A percentile compares a stretch with the other conserved stretches of the same genome.
Evolutionary conservation across 2,888 invertebrate species (phyloP).

Genomic region (Malachius bipustulatus): DNA sequence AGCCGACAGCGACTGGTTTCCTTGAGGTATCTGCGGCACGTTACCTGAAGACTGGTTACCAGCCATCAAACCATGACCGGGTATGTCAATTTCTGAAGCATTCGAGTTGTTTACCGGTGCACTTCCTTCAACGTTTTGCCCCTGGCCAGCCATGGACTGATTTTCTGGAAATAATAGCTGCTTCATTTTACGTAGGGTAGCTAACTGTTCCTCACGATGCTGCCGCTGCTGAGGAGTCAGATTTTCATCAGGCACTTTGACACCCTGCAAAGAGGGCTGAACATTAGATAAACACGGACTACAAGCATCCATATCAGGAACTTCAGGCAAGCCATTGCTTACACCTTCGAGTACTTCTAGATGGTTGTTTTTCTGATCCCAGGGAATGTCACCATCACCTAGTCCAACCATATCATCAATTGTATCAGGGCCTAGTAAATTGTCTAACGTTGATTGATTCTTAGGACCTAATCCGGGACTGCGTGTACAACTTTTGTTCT

Average conservation of each 20-base stretch:
- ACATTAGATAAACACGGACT: slow-evolving; percentile 42
- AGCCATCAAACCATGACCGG: slow-evolving; percentile 11
- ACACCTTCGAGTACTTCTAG: slow-evolving; percentile 35
- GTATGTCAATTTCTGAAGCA: slow-evolving; percentile 9
- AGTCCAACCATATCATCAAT: slow-evolving; percentile 37
- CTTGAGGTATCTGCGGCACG: slow-evolving; percentile 16
- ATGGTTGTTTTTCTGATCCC: slow-evolving; percentile 40
- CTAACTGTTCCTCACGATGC: slow-evolving; percentile 85
- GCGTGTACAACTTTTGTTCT: slow-evolving; percentile 53
- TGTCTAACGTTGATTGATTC: slow-evolving; percentile 32
- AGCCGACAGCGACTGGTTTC: slow-evolving; percentile 39
- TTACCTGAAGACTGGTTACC: slow-evolving; percentile 7
- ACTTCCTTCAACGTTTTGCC: slow-evolving; percentile 15
- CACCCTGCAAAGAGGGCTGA: slow-evolving; percentile 54
- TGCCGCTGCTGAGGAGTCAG: slow-evolving; percentile 91
- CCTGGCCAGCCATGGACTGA: slow-evolving; percentile 30
- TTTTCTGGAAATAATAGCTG: slow-evolving; percentile 84
- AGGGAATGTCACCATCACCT: slow-evolving; percentile 37
- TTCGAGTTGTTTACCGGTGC: slow-evolving; percentile 15
- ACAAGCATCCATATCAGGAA: slow-evolving; percentile 37
- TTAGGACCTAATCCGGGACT: slow-evolving; percentile 39
- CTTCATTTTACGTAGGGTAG: slow-evolving; percentile 84
- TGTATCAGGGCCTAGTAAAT: slow-evolving; percentile 34
- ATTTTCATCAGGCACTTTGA: slow-evolving; percentile 92
- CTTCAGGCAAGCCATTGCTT: slow-evolving; percentile 35